Evolutionary conservation across 1,140 invertebrate species (phyloP).

Genomic region (Macrobrachium nipponense): DNA sequence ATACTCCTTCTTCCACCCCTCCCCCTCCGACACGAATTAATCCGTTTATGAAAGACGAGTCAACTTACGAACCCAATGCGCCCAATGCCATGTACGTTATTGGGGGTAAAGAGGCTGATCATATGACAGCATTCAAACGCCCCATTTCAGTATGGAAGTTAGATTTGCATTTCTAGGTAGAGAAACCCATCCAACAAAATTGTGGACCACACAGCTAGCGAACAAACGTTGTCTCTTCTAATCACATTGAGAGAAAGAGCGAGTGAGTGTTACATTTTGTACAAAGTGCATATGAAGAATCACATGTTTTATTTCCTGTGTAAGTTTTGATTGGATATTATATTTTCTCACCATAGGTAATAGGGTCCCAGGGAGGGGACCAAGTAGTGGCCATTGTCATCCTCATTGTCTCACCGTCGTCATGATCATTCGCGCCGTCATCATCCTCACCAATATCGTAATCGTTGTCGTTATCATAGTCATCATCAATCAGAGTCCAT

Average conservation of each 20-base stretch:
- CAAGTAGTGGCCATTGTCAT: too few relatives aligned
- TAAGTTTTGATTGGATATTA: slow-evolving; percentile 29
- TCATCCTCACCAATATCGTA: background rate
- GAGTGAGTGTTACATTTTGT: slow-evolving; percentile 49
- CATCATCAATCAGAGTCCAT: background rate
- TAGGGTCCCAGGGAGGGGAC: background rate
- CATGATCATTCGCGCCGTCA: too few relatives aligned
- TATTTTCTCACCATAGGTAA: slow-evolving; percentile 13
- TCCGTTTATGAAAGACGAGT: slow-evolving; percentile 57
- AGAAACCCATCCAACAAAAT: background rate
- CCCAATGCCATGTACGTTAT: slow-evolving; percentile 62
- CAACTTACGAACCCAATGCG: slow-evolving; percentile 24
- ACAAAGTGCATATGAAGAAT: slow-evolving; percentile 54
- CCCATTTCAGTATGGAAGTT: slow-evolving; percentile 55
- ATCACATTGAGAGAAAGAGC: slow-evolving; percentile 13
- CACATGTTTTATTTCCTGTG: slow-evolving; percentile 36
- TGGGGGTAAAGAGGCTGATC: slow-evolving; percentile 47
- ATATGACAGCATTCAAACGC: slow-evolving; percentile 53
- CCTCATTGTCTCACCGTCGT: too few relatives aligned
- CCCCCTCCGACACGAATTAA: slow-evolving; percentile 53
- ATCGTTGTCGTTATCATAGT: slow-evolving; percentile 8
- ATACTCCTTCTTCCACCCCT: slow-evolving; percentile 31
- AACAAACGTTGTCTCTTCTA: slow-evolving; percentile 42
- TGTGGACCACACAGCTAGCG: slow-evolving; percentile 2
- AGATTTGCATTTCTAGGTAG: slow-evolving; percentile 47